Percentiles rank a stretch among this genome's conserved stretches.
These are phyloP conservation scores for Pelecanoides urinatrix DNA, from an alignment of 2,113 vertebrate genomes.

Conservation along the genomic window DNA sequence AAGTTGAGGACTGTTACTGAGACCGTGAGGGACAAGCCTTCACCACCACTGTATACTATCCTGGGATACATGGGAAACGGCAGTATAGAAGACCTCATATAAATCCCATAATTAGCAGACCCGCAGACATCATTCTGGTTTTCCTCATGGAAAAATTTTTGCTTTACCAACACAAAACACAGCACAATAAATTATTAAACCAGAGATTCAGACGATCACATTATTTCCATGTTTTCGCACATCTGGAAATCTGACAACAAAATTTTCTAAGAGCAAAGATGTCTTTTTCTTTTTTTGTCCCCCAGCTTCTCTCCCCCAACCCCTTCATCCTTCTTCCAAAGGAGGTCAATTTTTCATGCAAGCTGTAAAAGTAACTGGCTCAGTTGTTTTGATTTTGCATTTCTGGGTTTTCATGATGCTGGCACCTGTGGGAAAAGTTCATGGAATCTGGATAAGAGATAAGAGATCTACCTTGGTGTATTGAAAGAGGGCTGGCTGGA, in stretches of 20 bases:
- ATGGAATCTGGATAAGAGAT: not conserved
- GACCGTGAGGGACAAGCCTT: not conserved
- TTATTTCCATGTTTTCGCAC: not conserved
- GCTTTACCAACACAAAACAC: not conserved
- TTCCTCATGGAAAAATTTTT: not conserved
- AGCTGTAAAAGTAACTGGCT: not conserved
- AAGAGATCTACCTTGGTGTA: not conserved
- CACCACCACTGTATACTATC: not conserved
- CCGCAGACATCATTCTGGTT: not conserved
- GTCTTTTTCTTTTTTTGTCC: not conserved
- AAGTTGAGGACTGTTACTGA: not conserved
- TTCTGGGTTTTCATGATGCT: not conserved
- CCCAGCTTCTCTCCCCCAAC: not conserved
- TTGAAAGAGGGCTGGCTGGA: not conserved
- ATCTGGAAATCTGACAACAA: not conserved
- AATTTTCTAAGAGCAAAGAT: not conserved
- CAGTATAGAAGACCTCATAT: accelerated
- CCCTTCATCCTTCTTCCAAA: not conserved
- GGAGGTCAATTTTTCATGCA: not conserved
- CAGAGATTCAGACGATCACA: not conserved
- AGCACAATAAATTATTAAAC: not conserved
- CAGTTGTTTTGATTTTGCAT: constrained; percentile 30
- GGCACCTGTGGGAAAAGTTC: constrained; percentile 1
- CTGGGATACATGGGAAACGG: not conserved
- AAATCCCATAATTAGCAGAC: not conserved